Percentiles rank a stretch among this genome's conserved stretches.
These are phyloP conservation scores for Perdita meconis DNA, from an alignment of 2,888 invertebrate genomes.

Conservation along the genomic window DNA sequence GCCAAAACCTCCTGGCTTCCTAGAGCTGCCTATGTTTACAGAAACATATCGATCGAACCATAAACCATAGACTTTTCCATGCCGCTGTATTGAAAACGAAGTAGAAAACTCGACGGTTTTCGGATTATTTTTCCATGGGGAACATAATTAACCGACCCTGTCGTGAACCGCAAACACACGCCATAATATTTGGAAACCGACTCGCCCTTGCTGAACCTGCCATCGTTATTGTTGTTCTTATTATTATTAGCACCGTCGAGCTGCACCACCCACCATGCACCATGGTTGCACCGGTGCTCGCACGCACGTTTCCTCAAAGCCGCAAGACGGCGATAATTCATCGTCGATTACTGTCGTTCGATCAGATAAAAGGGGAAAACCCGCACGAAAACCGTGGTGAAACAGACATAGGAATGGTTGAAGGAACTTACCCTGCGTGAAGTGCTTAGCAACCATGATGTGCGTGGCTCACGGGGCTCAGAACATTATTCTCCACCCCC, in stretches of 20 bases:
- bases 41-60: not conserved
- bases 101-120: too few relatives aligned
- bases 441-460: conserved; percentile 82
- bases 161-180: too few relatives aligned
- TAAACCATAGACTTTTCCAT: not conserved
- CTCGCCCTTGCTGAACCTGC: not conserved
- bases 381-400: too few relatives aligned
- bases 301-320: conserved; percentile 5
- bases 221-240: too few relatives aligned
- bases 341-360: conserved; percentile 10
- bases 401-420: conserved; percentile 41
- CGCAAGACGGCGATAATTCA: conserved; percentile 1
- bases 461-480: conserved; percentile 75
- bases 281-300: conserved; percentile 35
- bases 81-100: too few relatives aligned
- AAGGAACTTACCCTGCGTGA: conserved; percentile 81
- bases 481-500: conserved; percentile 72
- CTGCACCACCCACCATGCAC: conserved; percentile 64
- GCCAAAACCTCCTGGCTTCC: not conserved
- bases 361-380: conserved; percentile 17
- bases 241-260: conserved; percentile 51
- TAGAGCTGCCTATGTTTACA: not conserved
- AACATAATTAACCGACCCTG: too few relatives aligned
- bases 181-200: too few relatives aligned
- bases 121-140: too few relatives aligned